Conservation (phyloP, 2,888 invertebrate species). For the Acheta domesticus region DNA sequence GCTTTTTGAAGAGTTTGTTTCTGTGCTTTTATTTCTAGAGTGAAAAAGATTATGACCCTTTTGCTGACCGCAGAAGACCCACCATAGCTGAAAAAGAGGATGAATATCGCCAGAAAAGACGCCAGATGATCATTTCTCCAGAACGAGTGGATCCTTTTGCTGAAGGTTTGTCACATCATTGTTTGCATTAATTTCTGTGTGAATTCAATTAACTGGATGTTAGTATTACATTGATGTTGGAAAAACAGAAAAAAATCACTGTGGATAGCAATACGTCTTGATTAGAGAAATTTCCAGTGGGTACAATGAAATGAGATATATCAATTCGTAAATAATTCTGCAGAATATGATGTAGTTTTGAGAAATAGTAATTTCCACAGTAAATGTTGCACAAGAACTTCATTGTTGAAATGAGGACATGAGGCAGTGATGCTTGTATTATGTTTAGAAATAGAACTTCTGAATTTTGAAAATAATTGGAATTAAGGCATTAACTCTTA, state of each 20-base stretch:
- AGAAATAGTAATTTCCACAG: too few species aligned
- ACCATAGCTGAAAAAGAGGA: constrained; percentile 96
- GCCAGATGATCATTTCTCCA: constrained; percentile 91
- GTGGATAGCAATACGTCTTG: too few species aligned
- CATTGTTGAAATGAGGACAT: too few species aligned
- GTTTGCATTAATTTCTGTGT: background rate
- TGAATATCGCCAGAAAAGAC: constrained; percentile 87
- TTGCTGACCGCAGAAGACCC: constrained; percentile 85
- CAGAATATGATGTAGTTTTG: too few species aligned
- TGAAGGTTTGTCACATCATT: constrained; percentile 69
- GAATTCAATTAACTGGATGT: background rate
- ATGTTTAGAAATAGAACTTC: too few species aligned
- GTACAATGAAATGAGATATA: background rate
- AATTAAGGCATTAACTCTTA: too few species aligned
- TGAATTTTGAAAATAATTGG: too few species aligned
- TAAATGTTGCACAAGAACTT: too few species aligned
- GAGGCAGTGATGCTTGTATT: too few species aligned
- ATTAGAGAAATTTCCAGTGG: background rate
- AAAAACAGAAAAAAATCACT: background rate
- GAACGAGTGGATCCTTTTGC: constrained; percentile 97
- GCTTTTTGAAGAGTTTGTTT: background rate
- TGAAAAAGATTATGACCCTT: constrained; percentile 90
- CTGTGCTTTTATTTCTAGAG: constrained; percentile 55
- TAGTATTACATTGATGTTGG: constrained; percentile 12
- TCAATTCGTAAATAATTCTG: too few species aligned